phyloP scores from a whole-genome alignment of 2,113 vertebrate genomes.

The Ploceus nigricollis region DNA sequence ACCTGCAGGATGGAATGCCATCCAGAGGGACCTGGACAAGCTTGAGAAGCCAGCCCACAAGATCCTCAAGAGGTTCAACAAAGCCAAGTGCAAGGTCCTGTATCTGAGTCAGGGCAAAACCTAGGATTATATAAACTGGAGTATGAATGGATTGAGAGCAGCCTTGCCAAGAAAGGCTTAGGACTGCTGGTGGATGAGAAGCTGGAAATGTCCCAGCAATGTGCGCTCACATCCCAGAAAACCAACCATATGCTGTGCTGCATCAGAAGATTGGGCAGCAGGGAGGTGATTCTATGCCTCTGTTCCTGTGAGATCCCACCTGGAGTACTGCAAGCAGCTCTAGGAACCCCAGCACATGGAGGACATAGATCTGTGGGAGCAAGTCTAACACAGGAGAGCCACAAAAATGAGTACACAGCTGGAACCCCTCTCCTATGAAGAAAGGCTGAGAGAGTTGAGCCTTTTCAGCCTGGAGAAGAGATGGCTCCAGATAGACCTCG shows the following conservation, averaged over 20 bases:
- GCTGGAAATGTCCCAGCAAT: background rate
- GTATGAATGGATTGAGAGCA: background rate
- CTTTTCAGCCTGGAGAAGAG: background rate
- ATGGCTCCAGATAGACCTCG: background rate
- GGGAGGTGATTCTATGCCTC: background rate
- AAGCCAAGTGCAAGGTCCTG: background rate
- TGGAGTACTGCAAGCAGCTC: background rate
- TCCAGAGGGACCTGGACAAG: background rate
- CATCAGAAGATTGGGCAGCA: background rate
- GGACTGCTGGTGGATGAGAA: background rate
- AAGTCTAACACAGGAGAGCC: background rate
- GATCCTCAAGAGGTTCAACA: background rate
- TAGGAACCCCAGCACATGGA: background rate
- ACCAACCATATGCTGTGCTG: background rate
- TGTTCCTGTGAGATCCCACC: rapidly evolving
- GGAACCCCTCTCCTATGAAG: background rate
- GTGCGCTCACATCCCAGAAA: rapidly evolving
- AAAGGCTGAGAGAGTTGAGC: background rate
- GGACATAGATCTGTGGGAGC: background rate
- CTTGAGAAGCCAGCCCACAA: background rate
- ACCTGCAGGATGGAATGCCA: background rate
- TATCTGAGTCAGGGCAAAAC: background rate
- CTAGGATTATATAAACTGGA: background rate
- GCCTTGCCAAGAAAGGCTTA: background rate
- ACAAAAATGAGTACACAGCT: background rate